Evolutionary conservation across 2,888 invertebrate genomes (phyloP), one percentile per base, ranked within the genome.

Genomic region (Drosophila atroscutellata): DNA sequence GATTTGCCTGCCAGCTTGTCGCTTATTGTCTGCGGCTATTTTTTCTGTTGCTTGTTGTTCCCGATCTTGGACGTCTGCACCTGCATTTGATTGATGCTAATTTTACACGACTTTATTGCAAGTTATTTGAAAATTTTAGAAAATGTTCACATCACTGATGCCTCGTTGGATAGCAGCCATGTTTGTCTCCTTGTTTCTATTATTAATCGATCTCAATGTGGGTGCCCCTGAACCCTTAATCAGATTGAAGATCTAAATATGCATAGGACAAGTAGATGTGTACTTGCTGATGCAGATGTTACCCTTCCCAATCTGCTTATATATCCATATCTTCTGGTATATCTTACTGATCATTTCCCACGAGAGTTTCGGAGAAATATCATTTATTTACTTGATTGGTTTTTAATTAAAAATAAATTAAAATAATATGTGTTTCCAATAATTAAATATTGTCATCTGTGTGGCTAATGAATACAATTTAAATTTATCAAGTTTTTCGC

Each of bases 71-170:
- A 52, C 58, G 68, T 72, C 82, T 81, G 89, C 86, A 90, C 89
- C 90, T 86, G 89, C 89, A 72, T 69, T 76, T 89, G 89, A 83
- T 86, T 87, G 85, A 86, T 89, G 89, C 89, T 87, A 89, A 87
- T 87, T 87, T 89, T 63, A 74, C 69, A 69, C 79, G 86, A 87
- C 85, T 69, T 81, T 85, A 87, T 86, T 89, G 83, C 89, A 81
- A 86, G 72, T 80, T 72, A 51, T 77, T 75, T 76, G 59, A 57
- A 56, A 75, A 66, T 77, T 63, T 67, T 45, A 30, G n/a, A 71
- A 56, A 77, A 57, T 45, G 37, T 56, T 58, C 50, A 49, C 59
- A 70, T 76, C 83, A 75, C 71, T 75, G 85, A 85, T 87, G 79
- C 56, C 45, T 32, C n/a, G 8, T 8, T 20, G 28, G 57, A 77